These are phyloP conservation scores for Zingel zingel DNA, from an alignment of 2,113 vertebrate species.

Conservation along the genomic window DNA sequence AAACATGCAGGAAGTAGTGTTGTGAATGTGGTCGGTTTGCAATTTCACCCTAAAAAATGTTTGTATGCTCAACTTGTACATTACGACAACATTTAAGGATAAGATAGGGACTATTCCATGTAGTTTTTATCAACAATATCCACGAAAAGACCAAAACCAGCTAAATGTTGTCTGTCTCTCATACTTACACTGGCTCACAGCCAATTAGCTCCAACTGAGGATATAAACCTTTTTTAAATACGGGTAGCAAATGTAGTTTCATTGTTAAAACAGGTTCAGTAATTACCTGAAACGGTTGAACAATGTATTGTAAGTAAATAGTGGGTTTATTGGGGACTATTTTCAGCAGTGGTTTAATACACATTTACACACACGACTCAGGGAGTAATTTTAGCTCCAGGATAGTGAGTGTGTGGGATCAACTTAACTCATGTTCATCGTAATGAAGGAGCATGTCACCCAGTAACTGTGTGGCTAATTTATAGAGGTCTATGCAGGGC, in stretches of 20 bases:
- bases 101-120: neutral
- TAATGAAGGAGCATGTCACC: neutral
- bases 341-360: neutral
- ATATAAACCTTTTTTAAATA: neutral
- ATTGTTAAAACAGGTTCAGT: neutral
- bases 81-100: neutral
- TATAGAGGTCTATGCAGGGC: neutral
- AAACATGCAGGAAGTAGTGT: neutral
- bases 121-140: neutral
- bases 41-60: neutral
- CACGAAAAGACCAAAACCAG: neutral
- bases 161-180: neutral
- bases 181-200: neutral
- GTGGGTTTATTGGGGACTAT: neutral
- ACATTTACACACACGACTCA: neutral
- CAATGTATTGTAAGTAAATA: too few species aligned
- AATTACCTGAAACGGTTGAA: neutral
- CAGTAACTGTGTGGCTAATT: neutral
- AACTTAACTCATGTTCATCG: neutral
- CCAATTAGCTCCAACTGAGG: neutral
- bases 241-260: neutral
- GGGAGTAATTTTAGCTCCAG: conserved; percentile 13
- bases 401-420: neutral
- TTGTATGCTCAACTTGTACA: neutral
- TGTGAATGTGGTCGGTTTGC: neutral